Conservation (phyloP, 2,797 vertebrate genomes). For the Mormyrops boulengeri region DNA sequence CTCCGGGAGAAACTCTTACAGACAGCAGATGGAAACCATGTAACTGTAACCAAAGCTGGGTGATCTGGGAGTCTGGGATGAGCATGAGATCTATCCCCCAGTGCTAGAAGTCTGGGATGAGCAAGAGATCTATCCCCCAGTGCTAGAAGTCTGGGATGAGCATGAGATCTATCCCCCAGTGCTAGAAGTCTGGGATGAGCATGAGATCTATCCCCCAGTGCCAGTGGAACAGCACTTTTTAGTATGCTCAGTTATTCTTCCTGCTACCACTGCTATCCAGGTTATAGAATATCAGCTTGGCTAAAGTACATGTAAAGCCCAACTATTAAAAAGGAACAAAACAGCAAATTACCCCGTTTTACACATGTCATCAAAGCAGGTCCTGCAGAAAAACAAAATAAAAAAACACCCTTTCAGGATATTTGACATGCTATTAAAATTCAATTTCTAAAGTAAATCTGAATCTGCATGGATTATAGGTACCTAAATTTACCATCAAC, state of each 20-base stretch:
- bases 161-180: background rate
- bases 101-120: no score
- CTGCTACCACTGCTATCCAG: no score
- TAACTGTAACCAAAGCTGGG: background rate
- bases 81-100: background rate
- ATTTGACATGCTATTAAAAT: background rate
- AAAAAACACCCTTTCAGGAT: background rate
- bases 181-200: background rate
- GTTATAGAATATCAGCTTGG: background rate
- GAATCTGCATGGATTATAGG: background rate
- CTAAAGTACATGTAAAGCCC: background rate
- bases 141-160: background rate
- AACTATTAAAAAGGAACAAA: background rate
- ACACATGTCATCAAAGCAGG: constrained; percentile 81
- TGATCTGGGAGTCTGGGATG: background rate
- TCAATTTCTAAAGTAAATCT: background rate
- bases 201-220: background rate
- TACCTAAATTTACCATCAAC: background rate
- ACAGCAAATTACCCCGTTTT: constrained; percentile 64
- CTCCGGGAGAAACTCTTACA: background rate
- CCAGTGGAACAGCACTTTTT: background rate
- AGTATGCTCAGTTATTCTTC: background rate
- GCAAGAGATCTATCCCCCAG: no score
- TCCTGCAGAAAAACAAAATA: constrained; percentile 62
- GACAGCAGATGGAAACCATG: background rate